A percentile compares a stretch with the other conserved stretches of the same genome.
Conservation (phyloP, 2,113 vertebrate species). For the Diglossa brunneiventris region DNA sequence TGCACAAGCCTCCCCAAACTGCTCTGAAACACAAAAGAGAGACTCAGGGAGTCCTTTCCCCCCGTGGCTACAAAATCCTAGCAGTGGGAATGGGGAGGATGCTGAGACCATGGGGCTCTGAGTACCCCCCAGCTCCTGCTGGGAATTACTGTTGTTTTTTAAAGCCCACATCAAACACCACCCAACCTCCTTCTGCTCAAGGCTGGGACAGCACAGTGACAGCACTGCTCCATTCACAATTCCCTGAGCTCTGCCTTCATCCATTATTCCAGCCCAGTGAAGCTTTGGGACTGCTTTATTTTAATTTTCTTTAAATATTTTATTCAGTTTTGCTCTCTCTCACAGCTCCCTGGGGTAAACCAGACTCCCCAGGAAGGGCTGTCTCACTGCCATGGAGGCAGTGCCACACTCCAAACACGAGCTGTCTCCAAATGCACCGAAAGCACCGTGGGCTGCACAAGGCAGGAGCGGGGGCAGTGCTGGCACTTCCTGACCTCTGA, state of each 20-base stretch:
- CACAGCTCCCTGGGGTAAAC: not conserved
- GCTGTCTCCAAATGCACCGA: accelerated
- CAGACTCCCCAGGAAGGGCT: not conserved
- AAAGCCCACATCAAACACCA: not conserved
- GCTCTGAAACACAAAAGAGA: not conserved
- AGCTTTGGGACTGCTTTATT: not conserved
- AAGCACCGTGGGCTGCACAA: not conserved
- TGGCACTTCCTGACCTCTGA: accelerated
- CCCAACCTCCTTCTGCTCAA: not conserved
- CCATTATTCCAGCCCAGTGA: not conserved
- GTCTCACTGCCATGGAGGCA: not conserved
- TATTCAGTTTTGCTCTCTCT: not conserved
- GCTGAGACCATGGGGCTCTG: accelerated
- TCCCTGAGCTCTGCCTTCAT: not conserved
- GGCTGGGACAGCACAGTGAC: not conserved
- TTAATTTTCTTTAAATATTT: not conserved
- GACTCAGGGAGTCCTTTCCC: not conserved
- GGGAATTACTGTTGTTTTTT: not conserved
- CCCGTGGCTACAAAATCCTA: accelerated
- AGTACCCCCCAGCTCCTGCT: not conserved
- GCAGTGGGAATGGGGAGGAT: accelerated
- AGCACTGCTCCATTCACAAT: not conserved
- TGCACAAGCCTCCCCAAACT: not conserved
- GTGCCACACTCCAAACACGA: not conserved
- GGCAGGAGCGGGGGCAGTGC: accelerated